These are phyloP conservation scores for Patella caerulea DNA, from an alignment of 2,888 invertebrate species.

Conservation along the genomic window DNA sequence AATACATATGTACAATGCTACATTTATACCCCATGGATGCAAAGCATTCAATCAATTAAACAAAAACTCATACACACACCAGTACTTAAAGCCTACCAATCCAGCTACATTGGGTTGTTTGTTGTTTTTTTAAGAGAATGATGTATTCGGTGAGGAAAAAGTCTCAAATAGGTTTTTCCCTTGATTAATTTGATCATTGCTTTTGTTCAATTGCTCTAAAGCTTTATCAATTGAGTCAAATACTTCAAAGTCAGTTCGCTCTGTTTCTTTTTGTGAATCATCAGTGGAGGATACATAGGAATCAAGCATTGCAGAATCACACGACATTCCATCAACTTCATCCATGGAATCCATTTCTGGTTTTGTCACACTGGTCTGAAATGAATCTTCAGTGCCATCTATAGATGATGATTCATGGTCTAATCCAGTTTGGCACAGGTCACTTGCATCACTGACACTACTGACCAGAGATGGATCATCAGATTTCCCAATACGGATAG, in stretches of 20 bases:
- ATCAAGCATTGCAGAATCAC: neutral
- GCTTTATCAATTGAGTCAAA: slow-evolving; percentile 8
- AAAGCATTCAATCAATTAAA: too few species aligned
- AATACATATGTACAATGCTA: too few species aligned
- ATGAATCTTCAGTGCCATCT: neutral
- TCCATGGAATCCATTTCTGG: neutral
- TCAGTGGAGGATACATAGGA: neutral
- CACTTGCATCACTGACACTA: neutral
- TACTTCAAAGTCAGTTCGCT: neutral
- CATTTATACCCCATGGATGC: too few species aligned
- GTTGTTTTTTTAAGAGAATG: too few species aligned
- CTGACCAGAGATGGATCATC: neutral
- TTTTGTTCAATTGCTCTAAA: neutral
- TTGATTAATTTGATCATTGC: neutral
- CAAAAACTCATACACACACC: too few species aligned
- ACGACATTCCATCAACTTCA: neutral
- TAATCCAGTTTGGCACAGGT: neutral
- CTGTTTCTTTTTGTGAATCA: neutral
- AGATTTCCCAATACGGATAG: neutral
- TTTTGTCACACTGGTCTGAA: neutral
- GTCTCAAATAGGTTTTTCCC: too few species aligned
- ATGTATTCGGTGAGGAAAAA: too few species aligned
- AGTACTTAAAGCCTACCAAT: too few species aligned
- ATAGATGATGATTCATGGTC: neutral
- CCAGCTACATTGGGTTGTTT: too few species aligned